phyloP scores from a whole-genome alignment of 2,113 vertebrate species.

The Chionis minor region DNA sequence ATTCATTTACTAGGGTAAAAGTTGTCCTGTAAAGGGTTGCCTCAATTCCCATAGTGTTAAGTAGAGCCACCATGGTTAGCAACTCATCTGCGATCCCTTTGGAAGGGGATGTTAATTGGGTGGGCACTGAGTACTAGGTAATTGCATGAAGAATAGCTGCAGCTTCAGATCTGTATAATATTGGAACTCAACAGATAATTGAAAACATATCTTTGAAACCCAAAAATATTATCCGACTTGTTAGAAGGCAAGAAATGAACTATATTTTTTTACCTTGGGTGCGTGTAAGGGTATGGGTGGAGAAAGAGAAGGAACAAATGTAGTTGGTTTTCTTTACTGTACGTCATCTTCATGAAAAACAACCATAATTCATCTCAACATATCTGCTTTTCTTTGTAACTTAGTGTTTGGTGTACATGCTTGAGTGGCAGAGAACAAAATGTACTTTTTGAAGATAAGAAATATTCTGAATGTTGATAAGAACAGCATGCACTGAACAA shows the following conservation, averaged over 20 bases:
- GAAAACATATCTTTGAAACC: background rate
- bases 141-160: background rate
- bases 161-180: background rate
- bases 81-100: background rate
- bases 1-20: background rate
- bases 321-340: background rate
- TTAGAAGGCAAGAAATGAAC: background rate
- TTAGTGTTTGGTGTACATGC: slow-evolving; percentile 34
- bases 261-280: background rate
- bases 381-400: slow-evolving; percentile 49
- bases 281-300: background rate
- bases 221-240: background rate
- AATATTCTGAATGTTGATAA: slow-evolving; percentile 55
- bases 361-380: slow-evolving; percentile 29
- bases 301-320: background rate
- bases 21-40: background rate
- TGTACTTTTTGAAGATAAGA: slow-evolving; percentile 70
- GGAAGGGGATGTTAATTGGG: background rate
- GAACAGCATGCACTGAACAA: slow-evolving; percentile 64
- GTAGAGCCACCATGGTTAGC: background rate
- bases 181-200: background rate
- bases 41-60: background rate
- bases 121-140: background rate
- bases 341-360: slow-evolving; percentile 26
- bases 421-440: slow-evolving; percentile 69